Base-by-base conservation (phyloP, 2,797 vertebrate species). In the Myripristis murdjan region DNA sequence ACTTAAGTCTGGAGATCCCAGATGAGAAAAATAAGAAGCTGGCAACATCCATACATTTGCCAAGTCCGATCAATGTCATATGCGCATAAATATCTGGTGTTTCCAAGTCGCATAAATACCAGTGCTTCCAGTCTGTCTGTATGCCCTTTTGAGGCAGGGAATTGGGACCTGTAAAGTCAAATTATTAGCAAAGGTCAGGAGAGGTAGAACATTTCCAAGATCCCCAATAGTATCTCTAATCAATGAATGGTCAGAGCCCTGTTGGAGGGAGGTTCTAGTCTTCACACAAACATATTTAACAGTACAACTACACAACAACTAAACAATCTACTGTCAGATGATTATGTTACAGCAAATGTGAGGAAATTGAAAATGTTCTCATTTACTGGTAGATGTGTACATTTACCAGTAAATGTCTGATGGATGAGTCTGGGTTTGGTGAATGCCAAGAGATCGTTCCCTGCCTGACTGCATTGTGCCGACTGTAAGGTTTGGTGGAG, bases 121-220 rank as follows among this genome's bases (percentile, higher is more conserved):
- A 95, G 94, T 94, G 90, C 86, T 93, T 91, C 91, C 92, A 92
- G 91, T 84, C 92, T 85, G 88, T 91, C 91, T 82, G 70, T 81
- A 85, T 95, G 93, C 94, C 96, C 95, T 96, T 97, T 96, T 89
- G 77, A 94, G 94, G 93, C 89, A 94, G 90, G 87, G 89, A 88
- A 95, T 75, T 91, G 87, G 85, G 88, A 90, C 94, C 92, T 93
- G 94, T 89, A 94, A 94, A 91, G 91, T 91, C 91, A 94, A 95
- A 97, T 97, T 96, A 96, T 96, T 96, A 97, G 95, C 95, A 98
- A 99, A 99, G 97, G 97, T 98, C 96, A 97, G 82, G 85, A 94
- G 94, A 88, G 90, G 95, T 88, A 95, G 93, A 91, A 82, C 94
- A 95, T 94, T 95, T 94, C 31, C 90, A 68, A 94, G 95, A 94